Base-by-base conservation (phyloP, 2,113 vertebrate genomes). In the Verasper variegatus region DNA sequence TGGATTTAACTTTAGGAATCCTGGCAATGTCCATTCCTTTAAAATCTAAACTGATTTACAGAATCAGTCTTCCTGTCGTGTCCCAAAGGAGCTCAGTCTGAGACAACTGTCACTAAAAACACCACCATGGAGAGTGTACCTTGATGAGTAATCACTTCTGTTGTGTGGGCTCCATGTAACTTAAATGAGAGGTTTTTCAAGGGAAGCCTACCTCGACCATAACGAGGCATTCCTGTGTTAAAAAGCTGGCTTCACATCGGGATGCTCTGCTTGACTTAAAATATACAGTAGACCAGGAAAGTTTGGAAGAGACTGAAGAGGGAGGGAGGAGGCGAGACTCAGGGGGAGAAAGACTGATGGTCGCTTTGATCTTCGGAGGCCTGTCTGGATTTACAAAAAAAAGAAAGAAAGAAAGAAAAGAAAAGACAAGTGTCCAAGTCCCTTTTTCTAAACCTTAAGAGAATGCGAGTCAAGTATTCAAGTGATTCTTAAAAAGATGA, bases 351-450 rank as follows among this genome's bases (percentile, higher is more conserved):
- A 88, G 90, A 90, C 74, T 86, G 92, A 92, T 88, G 92, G 88
- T 84, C 83, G 85, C 89, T 94, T 91, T 93, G 93, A 94, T 93
- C 89, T 87, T 79, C 62, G 63, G 85, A 83, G 86, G 86, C 89
- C 85, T 21, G 73, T 86, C 73, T 89, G 87, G 80, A 90, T 88
- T 23, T 20, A 72, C 66, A 59, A 42, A 42, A 42, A 40, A 40
- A 11, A 40, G 12, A 42, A 11, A 40, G 40, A 42, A 13, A 42
- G 40, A 42, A 42, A 42, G 40, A 42, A 40, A 40, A 42, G 40
- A 73, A 57, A 73, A 54, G 24, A 67, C 6, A 75, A 87, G 74
- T 77, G 74, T 76, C 73, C 52, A 73, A 74, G 78, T 86, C 75
- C 58, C 64, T 56, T 84, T 81, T 75, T 71, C n/a, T 42, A 61